Base-by-base conservation (phyloP, 2,888 invertebrate species). In the Ischnura elegans region DNA sequence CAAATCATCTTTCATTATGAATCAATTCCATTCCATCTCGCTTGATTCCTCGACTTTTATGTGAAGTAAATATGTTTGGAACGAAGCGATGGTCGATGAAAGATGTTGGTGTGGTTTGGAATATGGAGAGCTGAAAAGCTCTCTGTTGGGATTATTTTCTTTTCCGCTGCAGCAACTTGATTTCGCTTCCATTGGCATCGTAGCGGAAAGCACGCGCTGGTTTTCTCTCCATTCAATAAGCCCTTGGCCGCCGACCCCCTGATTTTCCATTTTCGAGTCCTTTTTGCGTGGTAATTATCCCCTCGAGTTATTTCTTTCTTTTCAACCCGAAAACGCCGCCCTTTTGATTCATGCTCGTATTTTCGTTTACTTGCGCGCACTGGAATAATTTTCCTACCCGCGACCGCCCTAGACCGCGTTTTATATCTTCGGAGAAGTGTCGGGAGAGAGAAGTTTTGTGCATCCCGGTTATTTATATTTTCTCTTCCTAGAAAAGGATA, bases 141-240 rank as follows among this genome's bases (percentile, higher is more conserved):
- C 61, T 61, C 61, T 25, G 61, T 25, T 25, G 61, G 61, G 61
- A 61, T 61, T 61, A 61, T 61, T 61, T 61, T 61, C 61, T 61
- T 61, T 61, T 61, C 61, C 61, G 61, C 61, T 61, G 61, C 61
- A 25, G 61, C 61, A 61, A 61, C 61, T 61, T 61, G 61, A 61
- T 61, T 61, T 61, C 61, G 61, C 61, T 61, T 61, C 61, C 61
- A 61, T 61, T 61, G 25, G 61, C 61, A 61, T 0, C 61, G 61
- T 61, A 61, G 61, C 61, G 13, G 61, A 61, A 61, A n/a, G n/a
- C n/a, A n/a, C 25, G 61, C 25, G 61, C 61, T 25, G 61, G 61
- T 25, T 61, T 61, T 61, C 61, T 61, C 25, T 25, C 61, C 61
- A 25, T 61, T 61, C 61, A 61, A 25, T 61, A 61, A 61, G 61